Evolutionary conservation across 2,113 vertebrate genomes (phyloP), one percentile per base, ranked within the genome.

Genomic region (Phrynosoma platyrhinos): DNA sequence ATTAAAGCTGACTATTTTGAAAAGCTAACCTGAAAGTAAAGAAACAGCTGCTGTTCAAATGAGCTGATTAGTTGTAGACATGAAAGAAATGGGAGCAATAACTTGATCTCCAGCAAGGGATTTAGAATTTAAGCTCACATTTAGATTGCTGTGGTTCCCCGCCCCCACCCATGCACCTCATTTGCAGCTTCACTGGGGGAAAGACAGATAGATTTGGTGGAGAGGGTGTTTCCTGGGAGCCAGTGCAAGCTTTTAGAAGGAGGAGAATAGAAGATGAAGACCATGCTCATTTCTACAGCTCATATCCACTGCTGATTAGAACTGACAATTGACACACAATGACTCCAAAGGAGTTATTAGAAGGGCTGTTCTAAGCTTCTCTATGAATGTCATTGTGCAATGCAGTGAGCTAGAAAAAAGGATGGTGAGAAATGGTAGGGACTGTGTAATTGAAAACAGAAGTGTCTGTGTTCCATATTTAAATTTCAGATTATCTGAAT

Each of bases 121-220:
- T 91, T 94, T 92, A 87, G 82, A 90, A 95, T 83, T 79, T 93
- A 92, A 90, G 36, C 0, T 0, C 85, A 83, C 83, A 91, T 52
- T 87, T 92, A 92, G 47, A 62, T 74, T 84, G 55, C 76, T 74
- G 14, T 85, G 42, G 20, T 91, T 86, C 92, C 27, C 58, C 27
- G 23, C 87, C 27, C 62, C 87, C 40, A 77, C 36, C 36, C 36
- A 36, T 36, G 36, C 36, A 91, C 83, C 52, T 91, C 85, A 94
- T 92, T 93, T 94, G 23, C 90, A 94, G 84, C 75, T 91, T 87
- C 82, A 55, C 21, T 79, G 84, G 74, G 80, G 82, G 72, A 93
- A 75, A 87, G 69, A 5, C 86, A 1, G 13, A 1, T 69, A 79
- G 68, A 75, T 47, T 87, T 86, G 79, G 6, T 52, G 80, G 84